Evolutionary conservation across 1,140 invertebrate species (phyloP).

Genomic region (Nymphalis io): DNA sequence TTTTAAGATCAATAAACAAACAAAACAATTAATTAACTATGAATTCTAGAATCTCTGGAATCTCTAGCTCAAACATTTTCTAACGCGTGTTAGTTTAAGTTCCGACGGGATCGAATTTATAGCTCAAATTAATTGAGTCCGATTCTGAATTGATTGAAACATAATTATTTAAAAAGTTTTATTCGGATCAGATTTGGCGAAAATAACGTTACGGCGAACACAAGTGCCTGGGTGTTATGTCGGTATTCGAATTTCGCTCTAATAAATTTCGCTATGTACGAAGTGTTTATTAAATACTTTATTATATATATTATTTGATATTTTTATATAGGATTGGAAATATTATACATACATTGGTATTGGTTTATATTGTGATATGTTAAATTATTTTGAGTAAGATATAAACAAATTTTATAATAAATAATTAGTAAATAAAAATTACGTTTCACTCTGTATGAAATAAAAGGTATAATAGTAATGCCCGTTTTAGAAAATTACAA

Average conservation of each 20-base stretch:
- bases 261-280: conserved; percentile 11
- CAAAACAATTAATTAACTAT: no score
- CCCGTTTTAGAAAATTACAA: no score
- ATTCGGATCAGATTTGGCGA: conserved; percentile 18
- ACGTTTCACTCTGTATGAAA: no score
- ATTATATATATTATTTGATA: not conserved
- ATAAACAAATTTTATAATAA: no score
- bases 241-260: conserved; percentile 20
- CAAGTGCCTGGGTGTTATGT: conserved; percentile 13
- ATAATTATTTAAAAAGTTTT: conserved; percentile 36
- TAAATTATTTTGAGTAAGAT: no score
- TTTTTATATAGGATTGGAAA: not conserved
- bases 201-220: conserved; percentile 22
- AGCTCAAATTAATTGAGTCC: conserved; percentile 38
- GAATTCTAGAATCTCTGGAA: not conserved
- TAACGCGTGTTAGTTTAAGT: conserved; percentile 7
- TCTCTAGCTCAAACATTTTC: not conserved
- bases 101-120: conserved; percentile 33
- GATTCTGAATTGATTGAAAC: conserved; percentile 39
- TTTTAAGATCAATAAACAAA: no score
- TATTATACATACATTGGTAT: no score
- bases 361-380: no score
- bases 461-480: no score
- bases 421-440: no score
- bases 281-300: conserved; percentile 8